Evolutionary conservation across 1,140 invertebrate species (phyloP), one percentile per base, ranked within the genome.

Genomic region (Calephelis virginiensis): DNA sequence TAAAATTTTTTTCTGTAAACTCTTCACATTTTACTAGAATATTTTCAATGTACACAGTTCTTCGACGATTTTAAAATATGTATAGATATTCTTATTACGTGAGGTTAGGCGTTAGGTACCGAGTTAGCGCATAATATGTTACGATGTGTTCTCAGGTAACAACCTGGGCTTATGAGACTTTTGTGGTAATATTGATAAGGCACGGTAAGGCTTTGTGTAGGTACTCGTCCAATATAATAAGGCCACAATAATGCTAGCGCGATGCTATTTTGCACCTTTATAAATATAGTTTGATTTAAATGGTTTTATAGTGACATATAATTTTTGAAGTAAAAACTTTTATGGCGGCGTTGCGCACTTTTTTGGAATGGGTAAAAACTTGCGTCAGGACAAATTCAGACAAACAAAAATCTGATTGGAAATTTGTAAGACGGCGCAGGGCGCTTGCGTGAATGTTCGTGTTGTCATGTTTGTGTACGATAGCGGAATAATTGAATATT

Each of bases 101-200:
- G 80, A 56, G 67, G 76, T 82, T 74, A 78, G 68, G 74, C 64
- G 75, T 64, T 73, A 77, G 80, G 77, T 67, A 43, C 5, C 73
- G 73, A 77, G 74, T 74, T 72, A 69, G 77, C 80, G 78, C 80
- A 82, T 87, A 85, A 87, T 85, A 82, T 87, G 80, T 72, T 84
- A 83, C 81, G 86, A 89, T 86, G 80, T 86, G 82, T 89, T 86
- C 76, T 69, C 73, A 83, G 84, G 86, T 86, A 86, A 86, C 84
- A 82, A 86, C 75, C 73, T 82, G 74, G 71, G 81, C 79, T 84
- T 86, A 89, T 82, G 78, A 82, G 77, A 76, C 77, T 81, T 82
- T 82, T 80, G 72, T 73, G 78, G 77, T 76, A 72, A 77, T 73
- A 72, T 74, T 83, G 86, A 89, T 89, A 89, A 86, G 84, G 84